These are phyloP conservation scores for Chouioia cunea DNA, from an alignment of 2,888 invertebrate species.

Conservation along the genomic window DNA sequence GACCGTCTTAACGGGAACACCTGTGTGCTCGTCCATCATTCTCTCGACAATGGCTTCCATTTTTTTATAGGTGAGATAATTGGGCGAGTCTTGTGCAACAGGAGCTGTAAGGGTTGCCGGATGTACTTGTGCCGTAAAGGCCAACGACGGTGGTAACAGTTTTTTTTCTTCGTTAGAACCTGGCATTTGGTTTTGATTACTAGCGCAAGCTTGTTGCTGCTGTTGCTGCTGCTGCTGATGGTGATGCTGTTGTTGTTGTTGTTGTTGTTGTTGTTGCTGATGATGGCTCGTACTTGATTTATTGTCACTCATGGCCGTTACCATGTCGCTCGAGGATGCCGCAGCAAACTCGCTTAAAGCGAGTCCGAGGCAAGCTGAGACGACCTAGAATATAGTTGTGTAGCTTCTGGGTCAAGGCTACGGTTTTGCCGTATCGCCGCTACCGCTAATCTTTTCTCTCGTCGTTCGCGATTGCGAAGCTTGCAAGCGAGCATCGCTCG, in stretches of 20 bases:
- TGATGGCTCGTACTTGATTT: conserved; percentile 68
- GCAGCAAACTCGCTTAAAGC: neutral
- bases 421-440: conserved; percentile 42
- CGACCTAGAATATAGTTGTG: no score
- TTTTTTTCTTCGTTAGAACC: neutral
- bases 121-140: conserved; percentile 42
- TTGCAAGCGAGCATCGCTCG: no score
- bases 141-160: conserved; percentile 57
- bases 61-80: conserved; percentile 92
- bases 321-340: conserved; percentile 71
- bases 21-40: conserved; percentile 95
- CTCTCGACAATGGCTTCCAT: conserved; percentile 95
- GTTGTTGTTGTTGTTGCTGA: conserved; percentile 53
- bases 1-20: conserved; percentile 96
- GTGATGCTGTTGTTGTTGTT: conserved; percentile 26
- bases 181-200: conserved; percentile 49
- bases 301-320: conserved; percentile 74
- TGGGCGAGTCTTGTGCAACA: conserved; percentile 83
- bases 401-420: neutral
- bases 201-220: conserved; percentile 50
- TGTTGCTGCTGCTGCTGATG: conserved; percentile 23
- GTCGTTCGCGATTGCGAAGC: neutral
- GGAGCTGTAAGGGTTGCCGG: conserved; percentile 43
- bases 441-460: conserved; percentile 39
- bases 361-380: no score